These are phyloP conservation scores for Polypedilum vanderplanki DNA, from an alignment of 1,140 invertebrate species.

Conservation along the genomic window DNA sequence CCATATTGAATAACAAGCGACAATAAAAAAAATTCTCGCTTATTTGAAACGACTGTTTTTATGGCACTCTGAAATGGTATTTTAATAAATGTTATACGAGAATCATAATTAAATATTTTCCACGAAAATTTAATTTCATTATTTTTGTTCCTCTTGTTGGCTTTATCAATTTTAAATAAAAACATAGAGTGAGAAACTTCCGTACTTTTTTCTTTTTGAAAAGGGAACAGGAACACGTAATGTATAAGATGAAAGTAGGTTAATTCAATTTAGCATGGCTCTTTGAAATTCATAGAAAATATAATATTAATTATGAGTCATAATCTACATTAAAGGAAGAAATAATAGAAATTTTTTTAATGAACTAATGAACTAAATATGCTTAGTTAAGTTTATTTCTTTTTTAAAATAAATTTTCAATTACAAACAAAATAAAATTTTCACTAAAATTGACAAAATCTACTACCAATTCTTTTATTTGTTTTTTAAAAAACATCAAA, in stretches of 20 bases:
- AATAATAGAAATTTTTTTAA: no score
- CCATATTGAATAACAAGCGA: background rate
- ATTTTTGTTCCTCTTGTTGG: background rate
- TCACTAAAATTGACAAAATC: no score
- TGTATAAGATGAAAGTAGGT: background rate
- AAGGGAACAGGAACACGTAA: no score
- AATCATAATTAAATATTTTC: constrained; percentile 17
- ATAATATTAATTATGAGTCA: background rate
- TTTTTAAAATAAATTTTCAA: no score
- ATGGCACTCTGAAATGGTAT: background rate
- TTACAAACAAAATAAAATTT: no score
- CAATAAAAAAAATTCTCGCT: background rate
- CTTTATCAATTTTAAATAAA: background rate
- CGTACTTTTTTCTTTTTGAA: no score
- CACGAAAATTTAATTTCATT: background rate
- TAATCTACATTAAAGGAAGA: background rate
- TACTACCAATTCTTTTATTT: no score
- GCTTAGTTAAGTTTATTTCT: no score
- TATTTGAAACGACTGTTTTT: background rate
- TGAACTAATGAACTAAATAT: no score
- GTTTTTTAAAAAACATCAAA: no score
- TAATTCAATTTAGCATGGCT: background rate
- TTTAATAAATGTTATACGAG: background rate
- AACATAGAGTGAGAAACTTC: background rate
- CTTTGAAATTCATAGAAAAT: background rate